Conservation (phyloP, 2,888 invertebrate species). For the Therioaphis trifolii region DNA sequence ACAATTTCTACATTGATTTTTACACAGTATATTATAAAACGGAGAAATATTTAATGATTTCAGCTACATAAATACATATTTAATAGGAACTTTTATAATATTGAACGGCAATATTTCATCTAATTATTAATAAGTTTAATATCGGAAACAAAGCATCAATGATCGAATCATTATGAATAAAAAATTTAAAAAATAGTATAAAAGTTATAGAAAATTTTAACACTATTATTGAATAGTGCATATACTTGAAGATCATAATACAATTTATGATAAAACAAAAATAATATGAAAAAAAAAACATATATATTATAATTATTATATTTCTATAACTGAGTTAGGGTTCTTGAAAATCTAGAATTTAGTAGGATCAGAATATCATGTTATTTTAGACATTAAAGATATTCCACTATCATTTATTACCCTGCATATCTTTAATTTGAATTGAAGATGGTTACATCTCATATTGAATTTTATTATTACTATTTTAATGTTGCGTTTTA, state of each 20-base stretch:
- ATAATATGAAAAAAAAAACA: too few relatives aligned
- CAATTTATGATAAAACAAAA: too few relatives aligned
- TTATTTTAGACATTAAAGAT: slow-evolving; percentile 25
- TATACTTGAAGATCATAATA: too few relatives aligned
- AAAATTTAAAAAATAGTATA: slow-evolving; percentile 24
- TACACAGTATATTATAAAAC: not conserved
- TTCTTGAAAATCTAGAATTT: not conserved
- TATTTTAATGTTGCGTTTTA: not conserved
- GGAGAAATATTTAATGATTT: not conserved
- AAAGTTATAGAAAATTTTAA: slow-evolving; percentile 16
- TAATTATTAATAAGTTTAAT: not conserved
- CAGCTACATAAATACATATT: slow-evolving; percentile 2
- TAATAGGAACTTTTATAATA: slow-evolving; percentile 30
- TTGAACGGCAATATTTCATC: not conserved
- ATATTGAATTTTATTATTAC: not conserved
- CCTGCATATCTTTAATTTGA: slow-evolving; percentile 16
- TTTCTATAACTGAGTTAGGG: not conserved
- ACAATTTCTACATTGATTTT: too few relatives aligned
- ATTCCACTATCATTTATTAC: slow-evolving; percentile 17
- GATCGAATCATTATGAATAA: not conserved
- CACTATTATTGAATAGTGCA: not conserved
- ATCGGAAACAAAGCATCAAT: slow-evolving; percentile 9
- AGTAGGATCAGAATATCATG: not conserved
- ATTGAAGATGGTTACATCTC: not conserved
- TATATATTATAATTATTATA: not conserved